phyloP scores from a whole-genome alignment of 2,888 invertebrate species.

The Phaonia tiefii region DNA sequence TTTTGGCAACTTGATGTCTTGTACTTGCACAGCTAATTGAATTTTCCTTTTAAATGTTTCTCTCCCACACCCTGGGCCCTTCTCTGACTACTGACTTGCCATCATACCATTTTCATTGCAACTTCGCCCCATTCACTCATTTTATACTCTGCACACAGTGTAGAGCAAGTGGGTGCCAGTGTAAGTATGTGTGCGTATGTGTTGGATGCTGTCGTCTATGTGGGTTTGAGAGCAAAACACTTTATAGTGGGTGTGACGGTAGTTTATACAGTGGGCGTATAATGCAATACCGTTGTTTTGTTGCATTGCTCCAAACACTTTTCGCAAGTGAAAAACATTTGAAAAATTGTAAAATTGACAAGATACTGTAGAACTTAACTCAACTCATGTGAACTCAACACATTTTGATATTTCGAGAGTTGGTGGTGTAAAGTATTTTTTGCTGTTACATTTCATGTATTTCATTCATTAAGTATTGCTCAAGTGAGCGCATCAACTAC shows the following conservation, averaged over 20 bases:
- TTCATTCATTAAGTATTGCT: constrained; percentile 38
- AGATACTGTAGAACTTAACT: constrained; percentile 16
- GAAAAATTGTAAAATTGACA: constrained; percentile 45
- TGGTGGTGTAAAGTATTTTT: constrained; percentile 48
- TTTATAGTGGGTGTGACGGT: neutral
- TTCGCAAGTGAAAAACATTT: neutral
- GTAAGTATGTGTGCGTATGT: too few species aligned
- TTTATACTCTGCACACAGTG: too few species aligned
- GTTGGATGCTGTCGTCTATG: neutral
- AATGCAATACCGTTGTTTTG: neutral
- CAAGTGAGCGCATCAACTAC: constrained; percentile 47
- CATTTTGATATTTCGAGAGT: constrained; percentile 45
- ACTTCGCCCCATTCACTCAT: too few species aligned
- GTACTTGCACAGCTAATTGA: constrained; percentile 73
- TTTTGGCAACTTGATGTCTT: constrained; percentile 54
- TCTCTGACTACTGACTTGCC: too few species aligned
- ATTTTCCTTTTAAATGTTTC: constrained; percentile 71
- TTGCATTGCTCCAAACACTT: constrained; percentile 28
- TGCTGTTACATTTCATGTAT: constrained; percentile 47
- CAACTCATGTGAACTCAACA: constrained; percentile 16
- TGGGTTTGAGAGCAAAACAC: neutral
- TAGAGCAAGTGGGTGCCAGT: too few species aligned
- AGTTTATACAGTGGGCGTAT: neutral
- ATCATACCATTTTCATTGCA: neutral
- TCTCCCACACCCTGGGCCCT: constrained; percentile 17